Evolutionary conservation across 2,113 vertebrate genomes (phyloP), one percentile per base, ranked within the genome.

Genomic region (Psophia crepitans): DNA sequence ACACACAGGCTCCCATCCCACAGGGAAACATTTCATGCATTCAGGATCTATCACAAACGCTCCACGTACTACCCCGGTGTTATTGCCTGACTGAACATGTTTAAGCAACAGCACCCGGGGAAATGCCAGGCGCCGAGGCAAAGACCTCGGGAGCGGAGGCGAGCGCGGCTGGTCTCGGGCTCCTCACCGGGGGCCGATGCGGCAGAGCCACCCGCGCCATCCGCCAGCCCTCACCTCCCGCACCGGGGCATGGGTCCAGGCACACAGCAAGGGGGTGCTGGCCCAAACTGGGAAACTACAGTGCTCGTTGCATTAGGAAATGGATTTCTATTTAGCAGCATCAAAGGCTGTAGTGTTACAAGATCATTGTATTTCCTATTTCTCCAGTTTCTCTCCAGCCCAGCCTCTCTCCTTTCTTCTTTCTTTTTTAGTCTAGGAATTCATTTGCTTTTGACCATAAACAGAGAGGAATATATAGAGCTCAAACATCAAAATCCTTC

Each of bases 161-260:
- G 2, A 48, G n/a, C 0, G 1, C 54, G 27, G 57, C 28, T 58
- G 27, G 14, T 48, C 56, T 61, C 11, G 4, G 7, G n/a, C 24
- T 88, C 46, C 41, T 71, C 37, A n/a, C 23, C 5, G 2, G n/a
- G 11, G 61, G 5, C 0, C 4, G 0, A 11, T 6, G 61, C 5
- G 61, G 27, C 53, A 54, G 22, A 66, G 43, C 41, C 82, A 27
- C 5, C 24, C 43, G 23, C 2, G 8, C 26, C 22, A 3, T n/a
- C 73, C 3, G 0, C 35, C 3, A 3, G 23, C 43, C 37, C 16
- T 3, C 82, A 22, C 65, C 22, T 2, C 49, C 70, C 11, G 33
- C 26, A 48, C 88, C 0, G 0, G 56, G 27, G 26, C 2, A 8
- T 0, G 4, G 4, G 23, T 8, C 63, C 49, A 18, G 41, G 24